Conservation (phyloP, 1,140 invertebrate species). For the Solenopsis fugax region DNA sequence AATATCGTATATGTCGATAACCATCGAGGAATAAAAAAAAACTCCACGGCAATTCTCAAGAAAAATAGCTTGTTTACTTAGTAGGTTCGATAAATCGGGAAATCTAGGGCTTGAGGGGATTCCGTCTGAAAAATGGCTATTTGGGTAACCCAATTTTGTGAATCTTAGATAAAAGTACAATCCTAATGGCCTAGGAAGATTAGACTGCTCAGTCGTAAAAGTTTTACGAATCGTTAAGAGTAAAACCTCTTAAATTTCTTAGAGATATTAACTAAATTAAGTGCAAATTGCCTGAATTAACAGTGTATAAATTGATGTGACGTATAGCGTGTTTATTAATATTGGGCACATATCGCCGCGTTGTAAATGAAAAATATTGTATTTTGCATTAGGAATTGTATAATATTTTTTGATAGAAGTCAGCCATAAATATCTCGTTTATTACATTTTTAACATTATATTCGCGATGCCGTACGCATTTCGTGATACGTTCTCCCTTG, state of each 20-base stretch:
- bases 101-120: constrained; percentile 26
- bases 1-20: not conserved
- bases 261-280: not conserved
- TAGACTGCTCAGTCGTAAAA: constrained; percentile 13
- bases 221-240: not conserved
- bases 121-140: constrained; percentile 33
- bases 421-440: constrained; percentile 19
- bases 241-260: not conserved
- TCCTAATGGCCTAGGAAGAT: constrained; percentile 19
- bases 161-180: constrained; percentile 31
- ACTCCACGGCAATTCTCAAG: not conserved
- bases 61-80: constrained; percentile 62
- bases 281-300: not conserved
- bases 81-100: constrained; percentile 42
- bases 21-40: not conserved
- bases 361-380: not conserved
- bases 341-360: not conserved
- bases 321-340: not conserved
- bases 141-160: constrained; percentile 51
- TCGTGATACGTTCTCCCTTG: not conserved
- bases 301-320: not conserved
- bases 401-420: constrained; percentile 15
- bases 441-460: constrained; percentile 14
- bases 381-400: not conserved
- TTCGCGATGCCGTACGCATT: not conserved